Evolutionary conservation across 2,888 invertebrate genomes (phyloP), one percentile per base, ranked within the genome.

Genomic region (Holacanthella duospinosa): DNA sequence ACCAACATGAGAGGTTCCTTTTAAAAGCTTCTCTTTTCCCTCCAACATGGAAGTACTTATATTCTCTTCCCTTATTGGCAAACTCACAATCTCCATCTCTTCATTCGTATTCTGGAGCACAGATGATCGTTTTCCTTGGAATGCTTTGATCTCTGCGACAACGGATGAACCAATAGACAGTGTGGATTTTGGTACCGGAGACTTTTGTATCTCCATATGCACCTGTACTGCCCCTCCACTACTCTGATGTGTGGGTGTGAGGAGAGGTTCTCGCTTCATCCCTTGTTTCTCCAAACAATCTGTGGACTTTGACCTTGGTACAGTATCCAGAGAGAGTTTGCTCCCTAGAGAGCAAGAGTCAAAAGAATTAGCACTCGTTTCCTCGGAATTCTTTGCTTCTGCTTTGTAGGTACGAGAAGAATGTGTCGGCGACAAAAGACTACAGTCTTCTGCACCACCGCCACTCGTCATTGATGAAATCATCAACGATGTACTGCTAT

Each of bases 91-190:
- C 16, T 21, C 21, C 21, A 16, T 21, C 29, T 65, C 65, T 16
- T 44, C 59, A 29, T 61, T 48, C 4, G 26, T 9, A 4, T 55
- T 26, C 4, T 61, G 55, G 3, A 19, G 27, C 24, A 29, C 57
- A n/a, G 62, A 64, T 21, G 66, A 68, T 60, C 75, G 69, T 62
- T 75, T 75, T 65, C 75, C 75, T 63, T 76, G 75, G 36, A 73
- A 65, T 19, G 75, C 75, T 63, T 75, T 75, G 73, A 77, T 75
- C 62, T 76, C 76, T 16, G 75, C 75, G 62, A 76, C 61, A 4
- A 76, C 73, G 55, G 75, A 74, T 27, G 73, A 74, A 16, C 75
- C 74, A 59, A 74, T 64, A 16, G 74, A 71, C 27, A 74, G 71
- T 29, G 71, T 73, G 9, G 73, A 60, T 59, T 66, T 63, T 53